Base-by-base conservation (phyloP, 2,888 invertebrate species). In the Troides helena region DNA sequence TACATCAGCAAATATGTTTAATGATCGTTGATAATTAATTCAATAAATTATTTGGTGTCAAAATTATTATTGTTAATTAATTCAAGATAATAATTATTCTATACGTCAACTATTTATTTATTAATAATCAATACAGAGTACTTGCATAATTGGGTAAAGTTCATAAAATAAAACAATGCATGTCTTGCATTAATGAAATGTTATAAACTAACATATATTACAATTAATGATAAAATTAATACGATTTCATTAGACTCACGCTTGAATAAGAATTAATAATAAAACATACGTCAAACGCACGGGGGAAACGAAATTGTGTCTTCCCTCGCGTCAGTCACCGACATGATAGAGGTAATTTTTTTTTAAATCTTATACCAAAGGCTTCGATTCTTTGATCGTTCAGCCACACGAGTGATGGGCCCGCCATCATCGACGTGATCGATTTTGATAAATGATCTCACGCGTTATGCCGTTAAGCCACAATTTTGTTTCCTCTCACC, bases 171-270 rank as follows among this genome's bases (percentile, higher is more conserved):
- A 79, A 82, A 85, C 88, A 86, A 89, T 88, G 84, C 85, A 87
- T 88, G 89, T 90, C 88, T 85, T 84, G 88, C 88, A 86, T 88
- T 81, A 90, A 91, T 86, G 90, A 90, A 90, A 90, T 90, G 89
- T 88, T 80, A 81, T 85, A 81, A 80, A 85, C 83, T 87, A 86
- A 85, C 85, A 85, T 92, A 90, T 89, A 90, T 88, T 91, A 92
- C 89, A 92, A 84, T 87, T 82, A 82, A 84, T 85, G 85, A 83
- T 88, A 87, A 85, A 89, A 89, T 90, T 92, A 90, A 87, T 90
- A 90, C 85, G 85, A 89, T 85, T 89, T 89, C 85, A 92, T 92
- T 92, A 92, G 92, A 67, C 70, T 70, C 90, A 92, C 92, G 87
- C 92, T 92, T 92, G 80, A 86, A 81, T 89, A 89, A 88, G 76